Evolutionary conservation across 2,113 vertebrate genomes (phyloP).

Genomic region (Esox niger): DNA sequence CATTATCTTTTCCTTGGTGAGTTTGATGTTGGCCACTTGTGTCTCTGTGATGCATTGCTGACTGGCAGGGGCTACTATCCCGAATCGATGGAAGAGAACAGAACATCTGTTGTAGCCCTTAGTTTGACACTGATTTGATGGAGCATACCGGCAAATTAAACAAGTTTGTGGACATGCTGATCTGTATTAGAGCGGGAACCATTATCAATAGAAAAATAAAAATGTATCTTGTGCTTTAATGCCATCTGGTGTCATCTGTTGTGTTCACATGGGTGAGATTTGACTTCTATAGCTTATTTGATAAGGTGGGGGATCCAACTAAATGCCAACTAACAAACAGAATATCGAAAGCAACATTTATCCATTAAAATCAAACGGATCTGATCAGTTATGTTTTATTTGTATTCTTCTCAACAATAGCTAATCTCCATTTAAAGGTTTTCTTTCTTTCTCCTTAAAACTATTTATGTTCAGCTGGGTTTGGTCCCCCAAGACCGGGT

Average conservation of each 20-base stretch:
- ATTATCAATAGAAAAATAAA: not conserved
- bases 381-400: too few species aligned
- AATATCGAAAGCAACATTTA: not conserved
- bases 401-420: not conserved
- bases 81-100: not conserved
- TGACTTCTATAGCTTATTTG: too few species aligned
- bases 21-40: not conserved
- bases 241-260: not conserved
- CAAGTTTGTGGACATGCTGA: not conserved
- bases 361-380: not conserved
- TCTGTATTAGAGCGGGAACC: not conserved
- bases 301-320: too few species aligned
- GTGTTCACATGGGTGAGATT: not conserved
- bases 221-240: not conserved
- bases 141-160: not conserved
- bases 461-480: not conserved
- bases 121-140: not conserved
- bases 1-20: not conserved
- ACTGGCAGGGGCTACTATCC: not conserved
- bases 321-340: not conserved
- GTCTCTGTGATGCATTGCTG: not conserved
- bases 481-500: slow-evolving; percentile 3
- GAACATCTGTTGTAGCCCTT: not conserved
- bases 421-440: not conserved
- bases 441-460: not conserved